Base-by-base conservation (phyloP, 2,113 vertebrate genomes). In the Suricata suricatta region DNA sequence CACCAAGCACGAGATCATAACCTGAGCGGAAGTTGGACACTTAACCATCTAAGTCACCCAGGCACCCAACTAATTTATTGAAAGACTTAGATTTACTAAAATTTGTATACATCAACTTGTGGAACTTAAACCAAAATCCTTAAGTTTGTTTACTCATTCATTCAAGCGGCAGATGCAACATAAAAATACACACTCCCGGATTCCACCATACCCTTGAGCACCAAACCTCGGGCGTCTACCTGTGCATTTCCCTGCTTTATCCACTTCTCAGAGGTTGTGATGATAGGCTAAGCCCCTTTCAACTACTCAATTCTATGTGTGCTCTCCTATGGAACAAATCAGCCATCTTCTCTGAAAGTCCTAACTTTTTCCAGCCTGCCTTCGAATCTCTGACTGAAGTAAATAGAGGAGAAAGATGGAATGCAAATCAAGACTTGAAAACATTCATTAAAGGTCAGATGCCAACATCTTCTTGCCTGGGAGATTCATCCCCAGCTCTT, bases 351-450 rank as follows among this genome's bases (percentile, higher is more conserved):
- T 79, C 90, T 79, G 72, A 90, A 90, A 44, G 2, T 38, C 60
- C 52, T 72, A 88, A 50, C 47, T 41, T 83, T 96, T 90, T 41
- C 82, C 84, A 96, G 71, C 31, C n/a, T 85, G n/a, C 44, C 83
- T 69, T 96, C 63, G 92, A 83, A 72, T 72, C 60, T 66, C 50
- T 9, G 1, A 44, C 80, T 95, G 41, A 93, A 76, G 47, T 31
- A 94, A 57, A 88, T 2, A n/a, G n/a, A 52, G 14, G 11, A 90
- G 33, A 83, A 82, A 92, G n/a, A 77, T 11, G n/a, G 9, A 25
- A 83, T 60, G 52, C 47, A 88, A 94, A 94, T 88, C 60, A 66
- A 81, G 87, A 33, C 38, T 60, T 29, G 21, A 71, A 96, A 92
- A 76, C 5, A 41, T 69, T 57, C 52, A 76, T 80, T 96, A 85